These are phyloP conservation scores for Pseudomyrmex flavicornis DNA, from an alignment of 1,140 invertebrate genomes.

Conservation along the genomic window DNA sequence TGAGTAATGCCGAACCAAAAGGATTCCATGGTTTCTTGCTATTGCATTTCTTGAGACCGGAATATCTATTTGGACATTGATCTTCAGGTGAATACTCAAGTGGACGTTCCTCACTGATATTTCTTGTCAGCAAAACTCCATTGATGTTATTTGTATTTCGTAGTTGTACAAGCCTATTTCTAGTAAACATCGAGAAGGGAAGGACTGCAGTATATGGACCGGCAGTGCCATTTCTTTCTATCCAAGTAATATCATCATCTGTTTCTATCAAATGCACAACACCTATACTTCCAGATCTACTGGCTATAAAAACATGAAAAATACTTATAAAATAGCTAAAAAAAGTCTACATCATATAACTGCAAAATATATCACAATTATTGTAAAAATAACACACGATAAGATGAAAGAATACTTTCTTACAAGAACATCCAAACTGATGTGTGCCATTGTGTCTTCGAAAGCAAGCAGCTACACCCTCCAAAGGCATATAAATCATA, in stretches of 20 bases:
- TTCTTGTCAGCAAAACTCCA: conserved; percentile 87
- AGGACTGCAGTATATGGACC: conserved; percentile 90
- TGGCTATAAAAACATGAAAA: conserved; percentile 83
- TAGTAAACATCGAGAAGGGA: conserved; percentile 87
- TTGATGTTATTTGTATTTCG: conserved; percentile 86
- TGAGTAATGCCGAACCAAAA: conserved; percentile 89
- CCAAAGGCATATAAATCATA: conserved; percentile 92
- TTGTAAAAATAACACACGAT: background rate
- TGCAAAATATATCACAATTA: too few species aligned
- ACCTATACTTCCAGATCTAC: conserved; percentile 91
- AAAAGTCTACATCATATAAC: background rate
- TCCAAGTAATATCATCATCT: conserved; percentile 89
- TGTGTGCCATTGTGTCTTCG: conserved; percentile 96
- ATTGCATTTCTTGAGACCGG: conserved; percentile 85
- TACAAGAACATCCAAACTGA: conserved; percentile 96
- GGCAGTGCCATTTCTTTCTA: conserved; percentile 89
- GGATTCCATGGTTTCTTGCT: conserved; percentile 90
- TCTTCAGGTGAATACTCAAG: conserved; percentile 90
- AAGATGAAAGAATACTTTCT: conserved; percentile 80
- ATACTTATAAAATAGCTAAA: background rate
- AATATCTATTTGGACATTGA: conserved; percentile 93
- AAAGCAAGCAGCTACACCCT: conserved; percentile 92
- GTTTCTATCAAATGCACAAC: conserved; percentile 91
- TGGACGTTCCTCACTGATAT: conserved; percentile 74
- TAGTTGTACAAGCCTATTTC: conserved; percentile 84